These are phyloP conservation scores for Crossaster papposus DNA, from an alignment of 53 echinoderm and acorn worm genomes.

Conservation along the genomic window DNA sequence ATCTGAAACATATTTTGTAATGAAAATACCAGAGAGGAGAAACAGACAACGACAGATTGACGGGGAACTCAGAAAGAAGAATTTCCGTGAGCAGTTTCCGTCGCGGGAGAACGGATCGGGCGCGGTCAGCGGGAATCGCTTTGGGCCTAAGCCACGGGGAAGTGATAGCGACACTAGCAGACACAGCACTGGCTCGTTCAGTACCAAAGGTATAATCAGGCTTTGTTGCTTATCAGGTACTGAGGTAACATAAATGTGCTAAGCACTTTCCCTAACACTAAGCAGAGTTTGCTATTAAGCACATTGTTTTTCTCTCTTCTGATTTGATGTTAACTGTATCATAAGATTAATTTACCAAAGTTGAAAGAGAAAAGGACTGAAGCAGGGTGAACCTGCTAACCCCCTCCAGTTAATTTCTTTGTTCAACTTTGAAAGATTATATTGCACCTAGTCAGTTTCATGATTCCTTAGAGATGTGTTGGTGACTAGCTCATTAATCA, in stretches of 20 bases:
- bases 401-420: too few relatives aligned
- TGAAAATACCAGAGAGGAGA: slow-evolving; percentile 65
- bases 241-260: too few relatives aligned
- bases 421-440: too few relatives aligned
- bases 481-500: not conserved
- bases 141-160: slow-evolving; percentile 59
- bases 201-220: slow-evolving; percentile 69
- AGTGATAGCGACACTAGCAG: slow-evolving; percentile 81
- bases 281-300: too few relatives aligned
- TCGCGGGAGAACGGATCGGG: slow-evolving; percentile 76
- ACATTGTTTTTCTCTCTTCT: too few relatives aligned
- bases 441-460: not conserved
- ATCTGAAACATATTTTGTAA: not conserved
- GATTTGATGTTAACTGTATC: too few relatives aligned
- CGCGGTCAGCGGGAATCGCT: slow-evolving; percentile 65
- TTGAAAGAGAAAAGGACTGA: too few relatives aligned
- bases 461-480: not conserved
- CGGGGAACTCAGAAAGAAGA: slow-evolving; percentile 77
- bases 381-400: too few relatives aligned
- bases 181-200: slow-evolving; percentile 55
- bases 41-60: slow-evolving; percentile 82
- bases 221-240: not conserved
- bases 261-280: too few relatives aligned
- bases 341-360: too few relatives aligned
- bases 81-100: slow-evolving; percentile 75